These are phyloP conservation scores for Drosophila stalkeri DNA, from an alignment of 2,888 invertebrate genomes.

Conservation along the genomic window DNA sequence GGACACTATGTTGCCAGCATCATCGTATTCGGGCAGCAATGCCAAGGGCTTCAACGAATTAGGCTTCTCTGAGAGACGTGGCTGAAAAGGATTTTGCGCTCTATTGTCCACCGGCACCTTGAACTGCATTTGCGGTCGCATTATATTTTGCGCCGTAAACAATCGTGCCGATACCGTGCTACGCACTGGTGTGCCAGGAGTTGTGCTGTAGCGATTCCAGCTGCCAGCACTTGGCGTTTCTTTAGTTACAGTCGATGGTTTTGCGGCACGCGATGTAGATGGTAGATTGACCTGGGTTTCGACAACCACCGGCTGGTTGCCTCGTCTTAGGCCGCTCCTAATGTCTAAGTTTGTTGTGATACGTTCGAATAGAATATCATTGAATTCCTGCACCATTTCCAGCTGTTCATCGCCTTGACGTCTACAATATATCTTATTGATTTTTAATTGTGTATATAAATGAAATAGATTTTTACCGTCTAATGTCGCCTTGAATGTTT, in stretches of 20 bases:
- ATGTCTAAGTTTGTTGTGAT: conserved; percentile 91
- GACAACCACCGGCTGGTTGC: conserved; percentile 86
- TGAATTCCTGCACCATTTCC: conserved; percentile 92
- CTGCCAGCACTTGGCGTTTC: conserved; percentile 85
- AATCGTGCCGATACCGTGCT: conserved; percentile 83
- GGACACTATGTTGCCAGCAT: conserved; percentile 88
- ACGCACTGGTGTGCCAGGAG: conserved; percentile 30
- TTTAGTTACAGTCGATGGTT: conserved; percentile 10
- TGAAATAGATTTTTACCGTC: conserved; percentile 74
- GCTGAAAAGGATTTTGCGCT: conserved; percentile 90
- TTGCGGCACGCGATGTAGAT: conserved; percentile 12
- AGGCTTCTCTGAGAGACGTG: conserved; percentile 94
- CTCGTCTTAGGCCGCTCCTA: conserved; percentile 87
- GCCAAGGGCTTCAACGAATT: conserved; percentile 93
- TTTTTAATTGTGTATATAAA: not conserved
- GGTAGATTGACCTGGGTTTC: conserved; percentile 82
- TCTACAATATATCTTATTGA: conserved; percentile 47
- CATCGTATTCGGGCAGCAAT: conserved; percentile 89
- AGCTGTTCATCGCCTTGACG: conserved; percentile 88
- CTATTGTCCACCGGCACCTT: conserved; percentile 94
- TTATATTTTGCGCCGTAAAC: conserved; percentile 90
- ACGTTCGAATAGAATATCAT: conserved; percentile 93
- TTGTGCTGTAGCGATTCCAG: conserved; percentile 86
- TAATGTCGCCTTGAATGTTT: conserved; percentile 86
- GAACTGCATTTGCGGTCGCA: conserved; percentile 93